Base-by-base conservation (phyloP, 2,797 vertebrate genomes). In the Tinamus major region DNA sequence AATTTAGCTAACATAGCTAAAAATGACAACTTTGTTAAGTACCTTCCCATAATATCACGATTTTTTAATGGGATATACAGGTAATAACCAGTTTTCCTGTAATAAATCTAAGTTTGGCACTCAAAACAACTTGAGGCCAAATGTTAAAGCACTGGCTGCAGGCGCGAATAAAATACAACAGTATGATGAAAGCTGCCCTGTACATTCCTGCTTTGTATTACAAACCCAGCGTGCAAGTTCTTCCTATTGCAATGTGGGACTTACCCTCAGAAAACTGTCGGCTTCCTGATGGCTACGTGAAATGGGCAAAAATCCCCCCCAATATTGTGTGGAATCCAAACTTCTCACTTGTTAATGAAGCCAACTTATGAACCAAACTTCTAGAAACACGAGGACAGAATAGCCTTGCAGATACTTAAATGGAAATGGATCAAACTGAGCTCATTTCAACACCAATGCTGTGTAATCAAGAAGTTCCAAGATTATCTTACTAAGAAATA, bases 131-230 rank as follows among this genome's bases (percentile, higher is more conserved):
- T 76, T 90, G 93, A 96, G 92, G 83, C 95, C 94, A 79, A 83
- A 71, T 55, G 37, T 95, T 96, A 96, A 96, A 96, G 95, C 94
- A 95, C 94, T 95, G 93, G 84, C 94, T 95, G 89, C 90, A 96
- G 97, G 95, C 96, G 96, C 95, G 95, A 89, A 95, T 92, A 92
- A 62, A 96, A 92, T 72, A 80, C 72, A 87, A 87, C 64, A 88
- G 95, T 95, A 94, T 91, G 53, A 86, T 26, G 71, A 92, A 88
- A 92, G n/a, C 85, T 90, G 87, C 93, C 71, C 58, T 69, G 63
- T 69, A 94, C n/a, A 84, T 95, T 91, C 87, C 89, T 89, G 82
- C 37, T 90, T 91, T 70, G 75, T 74, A 89, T 65, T 92, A 95
- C 61, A 94, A 94, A 84, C 53, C 29, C 55, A 87, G 90, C 12